Evolutionary conservation across 2,888 invertebrate species (phyloP).

Genomic region (Panzeria rudis): DNA sequence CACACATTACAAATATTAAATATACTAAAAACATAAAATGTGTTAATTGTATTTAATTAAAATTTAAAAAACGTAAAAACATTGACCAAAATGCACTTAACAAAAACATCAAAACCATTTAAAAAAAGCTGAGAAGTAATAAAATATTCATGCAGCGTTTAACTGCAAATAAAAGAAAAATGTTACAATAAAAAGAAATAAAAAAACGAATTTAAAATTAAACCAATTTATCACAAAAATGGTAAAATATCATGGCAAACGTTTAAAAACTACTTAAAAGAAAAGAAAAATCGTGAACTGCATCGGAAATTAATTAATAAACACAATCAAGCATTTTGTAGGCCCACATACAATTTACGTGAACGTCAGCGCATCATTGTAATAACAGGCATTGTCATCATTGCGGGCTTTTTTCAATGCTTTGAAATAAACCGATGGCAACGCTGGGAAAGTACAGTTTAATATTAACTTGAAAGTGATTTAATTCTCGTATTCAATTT

Average conservation of each 20-base stretch:
- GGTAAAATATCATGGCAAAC: conserved; percentile 61
- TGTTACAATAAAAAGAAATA: conserved; percentile 13
- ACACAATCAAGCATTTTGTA: not conserved
- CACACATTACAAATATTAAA: conserved; percentile 54
- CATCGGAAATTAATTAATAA: conserved; percentile 47
- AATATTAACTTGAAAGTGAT: too few species aligned
- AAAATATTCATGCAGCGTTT: conserved; percentile 62
- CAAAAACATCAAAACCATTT: conserved; percentile 19
- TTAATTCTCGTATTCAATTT: too few species aligned
- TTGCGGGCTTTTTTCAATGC: not conserved
- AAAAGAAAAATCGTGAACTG: conserved; percentile 59
- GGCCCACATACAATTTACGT: conserved; percentile 33
- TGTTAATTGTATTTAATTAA: conserved; percentile 70
- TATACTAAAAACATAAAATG: conserved; percentile 45
- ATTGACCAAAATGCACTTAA: conserved; percentile 69
- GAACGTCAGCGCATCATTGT: conserved; percentile 55
- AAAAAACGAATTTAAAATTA: conserved; percentile 56
- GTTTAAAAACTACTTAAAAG: conserved; percentile 65
- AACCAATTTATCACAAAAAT: conserved; percentile 62
- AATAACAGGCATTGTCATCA: not conserved
- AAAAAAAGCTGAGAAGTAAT: conserved; percentile 42
- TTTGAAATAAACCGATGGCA: too few species aligned
- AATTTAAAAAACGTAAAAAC: conserved; percentile 69
- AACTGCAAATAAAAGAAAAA: conserved; percentile 30
- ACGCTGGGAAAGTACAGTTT: too few species aligned